Conservation (phyloP, 1,140 invertebrate genomes). For the Linepithema humile region DNA sequence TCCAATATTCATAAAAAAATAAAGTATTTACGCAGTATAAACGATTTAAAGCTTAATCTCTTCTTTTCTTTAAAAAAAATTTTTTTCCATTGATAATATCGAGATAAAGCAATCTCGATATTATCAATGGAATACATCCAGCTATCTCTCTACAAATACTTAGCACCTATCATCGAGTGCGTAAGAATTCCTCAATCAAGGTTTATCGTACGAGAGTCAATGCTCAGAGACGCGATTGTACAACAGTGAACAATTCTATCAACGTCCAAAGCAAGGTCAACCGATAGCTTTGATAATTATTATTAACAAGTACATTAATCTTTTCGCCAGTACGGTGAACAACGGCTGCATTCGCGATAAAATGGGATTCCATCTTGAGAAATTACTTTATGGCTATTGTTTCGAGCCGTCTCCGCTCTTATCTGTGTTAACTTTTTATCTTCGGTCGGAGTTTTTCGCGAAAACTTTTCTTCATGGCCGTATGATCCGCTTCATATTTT, state of each 20-base stretch:
- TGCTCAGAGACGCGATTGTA: not conserved
- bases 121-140: not conserved
- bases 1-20: not conserved
- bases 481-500: slow-evolving; percentile 18
- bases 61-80: not conserved
- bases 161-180: not conserved
- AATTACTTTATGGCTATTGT: slow-evolving; percentile 28
- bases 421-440: slow-evolving; percentile 46
- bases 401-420: slow-evolving; percentile 2
- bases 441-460: not conserved
- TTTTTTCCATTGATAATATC: no score
- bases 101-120: no score
- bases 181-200: slow-evolving; percentile 22
- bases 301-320: slow-evolving; percentile 12
- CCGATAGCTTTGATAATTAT: slow-evolving; percentile 29
- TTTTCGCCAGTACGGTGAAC: not conserved
- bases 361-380: not conserved
- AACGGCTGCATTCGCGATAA: slow-evolving; percentile 25
- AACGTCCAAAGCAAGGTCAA: slow-evolving; percentile 18
- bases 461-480: slow-evolving; percentile 28
- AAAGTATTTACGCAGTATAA: not conserved
- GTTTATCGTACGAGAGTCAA: not conserved
- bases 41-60: no score
- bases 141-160: not conserved
- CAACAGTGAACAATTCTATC: not conserved